Base-by-base conservation (phyloP, 2,113 vertebrate genomes). In the Chrysochloris asiatica region DNA sequence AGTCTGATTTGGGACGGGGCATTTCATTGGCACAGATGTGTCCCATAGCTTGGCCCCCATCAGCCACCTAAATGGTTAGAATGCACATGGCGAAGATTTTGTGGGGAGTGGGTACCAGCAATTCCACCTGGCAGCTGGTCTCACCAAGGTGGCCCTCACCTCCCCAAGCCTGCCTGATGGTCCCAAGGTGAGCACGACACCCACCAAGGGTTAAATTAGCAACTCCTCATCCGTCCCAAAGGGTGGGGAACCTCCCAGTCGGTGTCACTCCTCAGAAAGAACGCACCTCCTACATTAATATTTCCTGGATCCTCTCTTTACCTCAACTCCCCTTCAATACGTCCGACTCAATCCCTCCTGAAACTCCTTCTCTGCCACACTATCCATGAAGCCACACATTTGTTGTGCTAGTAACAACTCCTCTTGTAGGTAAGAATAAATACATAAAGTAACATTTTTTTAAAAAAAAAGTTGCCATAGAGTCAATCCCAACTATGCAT, bases 21-120 rank as follows among this genome's bases (percentile, higher is more conserved):
- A 86, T 96, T 97, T 96, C 97, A 97, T 91, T 92, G 96, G 96
- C 95, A 96, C 96, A 97, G 95, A 95, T 94, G 92, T 87, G 96
- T 54, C 93, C 90, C 83, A 95, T 85, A 90, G 93, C 95, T 95
- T 75, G 2, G 69, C 73, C 8, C 8, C 56, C 9, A 7, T 0
- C 0, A 72, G 80, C 86, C 80, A 43, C 67, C 92, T 83, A 80
- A 36, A 0, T 54, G 72, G 52, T 21, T 28, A n/a, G 56, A 6
- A 30, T 0, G 0, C 65, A 52, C 0, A 0, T 28, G 38, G n/a
- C n/a, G n/a, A 48, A 56, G 14, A 41, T 52, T 67, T 84, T 28
- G 1, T 0, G 45, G 71, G 43, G 78, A 2, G 17, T 52, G 12
- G 1, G 17, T 52, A 16, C 26, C 26, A n/a, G 48, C 52, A 24